phyloP scores from a whole-genome alignment of 1,140 invertebrate genomes.

The Drosophila kanapiae region DNA sequence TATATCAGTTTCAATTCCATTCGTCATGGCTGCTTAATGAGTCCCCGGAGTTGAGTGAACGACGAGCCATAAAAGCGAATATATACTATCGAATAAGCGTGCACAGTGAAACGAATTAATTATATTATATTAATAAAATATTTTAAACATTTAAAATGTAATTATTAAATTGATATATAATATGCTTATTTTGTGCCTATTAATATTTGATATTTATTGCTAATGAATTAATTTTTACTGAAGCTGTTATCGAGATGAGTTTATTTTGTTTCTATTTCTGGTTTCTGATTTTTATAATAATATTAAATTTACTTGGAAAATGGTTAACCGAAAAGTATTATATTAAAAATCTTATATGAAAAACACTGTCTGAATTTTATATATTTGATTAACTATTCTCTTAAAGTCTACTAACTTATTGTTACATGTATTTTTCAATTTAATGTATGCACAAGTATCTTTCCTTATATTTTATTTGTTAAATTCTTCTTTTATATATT shows the following conservation, averaged over 20 bases:
- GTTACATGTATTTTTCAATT: neutral
- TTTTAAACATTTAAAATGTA: no score
- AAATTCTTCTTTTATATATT: neutral
- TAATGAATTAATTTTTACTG: neutral
- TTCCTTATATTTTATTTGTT: neutral
- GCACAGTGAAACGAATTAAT: constrained; percentile 7
- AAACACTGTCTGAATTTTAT: no score
- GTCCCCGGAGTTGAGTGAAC: constrained; percentile 72
- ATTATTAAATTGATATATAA: no score
- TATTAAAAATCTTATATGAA: no score
- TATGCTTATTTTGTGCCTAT: neutral
- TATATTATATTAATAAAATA: neutral
- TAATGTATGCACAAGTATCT: no score
- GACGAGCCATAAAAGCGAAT: constrained; percentile 49
- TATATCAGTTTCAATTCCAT: constrained; percentile 82
- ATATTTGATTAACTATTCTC: neutral
- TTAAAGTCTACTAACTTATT: neutral
- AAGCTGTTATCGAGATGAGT: neutral
- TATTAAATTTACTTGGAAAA: no score
- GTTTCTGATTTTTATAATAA: no score
- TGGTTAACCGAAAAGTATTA: no score
- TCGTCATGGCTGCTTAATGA: constrained; percentile 84
- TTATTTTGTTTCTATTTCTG: no score
- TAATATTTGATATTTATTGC: neutral
- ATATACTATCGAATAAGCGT: constrained; percentile 19